Conservation (phyloP, 1,140 invertebrate genomes). For the Monomorium pharaonis region DNA sequence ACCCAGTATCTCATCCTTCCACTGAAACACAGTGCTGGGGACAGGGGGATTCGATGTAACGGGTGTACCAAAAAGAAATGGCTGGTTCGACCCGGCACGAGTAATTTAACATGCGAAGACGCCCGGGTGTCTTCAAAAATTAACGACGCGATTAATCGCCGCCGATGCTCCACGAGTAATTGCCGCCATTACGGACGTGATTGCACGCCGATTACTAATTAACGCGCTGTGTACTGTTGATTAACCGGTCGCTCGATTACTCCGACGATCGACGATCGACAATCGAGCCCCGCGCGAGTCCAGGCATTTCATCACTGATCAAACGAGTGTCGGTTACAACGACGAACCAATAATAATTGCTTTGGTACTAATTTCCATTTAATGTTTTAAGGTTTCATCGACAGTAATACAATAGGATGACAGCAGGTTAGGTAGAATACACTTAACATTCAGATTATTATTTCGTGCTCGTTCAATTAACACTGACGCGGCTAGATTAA, state of each 20-base stretch:
- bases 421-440: neutral
- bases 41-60: conserved; percentile 61
- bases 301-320: conserved; percentile 22
- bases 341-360: neutral
- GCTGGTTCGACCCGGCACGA: neutral
- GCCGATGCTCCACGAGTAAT: conserved; percentile 39
- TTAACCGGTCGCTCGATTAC: conserved; percentile 48
- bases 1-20: conserved; percentile 82
- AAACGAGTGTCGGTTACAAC: conserved; percentile 34
- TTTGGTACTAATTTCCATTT: conserved; percentile 13
- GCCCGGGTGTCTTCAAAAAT: conserved; percentile 22
- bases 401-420: neutral
- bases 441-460: neutral
- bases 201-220: conserved; percentile 47
- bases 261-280: conserved; percentile 29
- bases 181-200: conserved; percentile 39
- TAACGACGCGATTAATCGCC: conserved; percentile 40
- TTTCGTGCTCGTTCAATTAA: conserved; percentile 1
- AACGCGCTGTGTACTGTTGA: conserved; percentile 32
- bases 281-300: neutral
- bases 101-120: conserved; percentile 12
- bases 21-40: conserved; percentile 74
- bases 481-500: conserved; percentile 22
- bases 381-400: neutral
- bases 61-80: conserved; percentile 70